Percentiles rank a stretch among this genome's conserved stretches.
These are phyloP conservation scores for Trogon surrucura DNA, from an alignment of 2,113 vertebrate genomes.

Conservation along the genomic window DNA sequence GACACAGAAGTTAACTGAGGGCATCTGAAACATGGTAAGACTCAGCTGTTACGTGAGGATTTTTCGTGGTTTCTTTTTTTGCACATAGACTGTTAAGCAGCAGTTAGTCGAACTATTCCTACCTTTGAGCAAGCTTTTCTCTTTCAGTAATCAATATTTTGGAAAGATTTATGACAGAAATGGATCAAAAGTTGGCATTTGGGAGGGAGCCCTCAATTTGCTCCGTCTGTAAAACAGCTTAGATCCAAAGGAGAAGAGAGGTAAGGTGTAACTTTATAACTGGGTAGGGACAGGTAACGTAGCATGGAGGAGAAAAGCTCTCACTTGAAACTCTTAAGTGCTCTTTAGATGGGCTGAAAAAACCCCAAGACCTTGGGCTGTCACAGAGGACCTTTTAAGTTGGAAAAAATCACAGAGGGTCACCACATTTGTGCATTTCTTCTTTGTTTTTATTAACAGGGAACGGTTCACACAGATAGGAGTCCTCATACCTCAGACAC, in stretches of 20 bases:
- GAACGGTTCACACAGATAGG: not conserved
- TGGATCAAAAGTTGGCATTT: not conserved
- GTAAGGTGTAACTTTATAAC: not conserved
- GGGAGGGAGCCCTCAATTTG: not conserved
- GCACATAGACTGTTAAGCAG: not conserved
- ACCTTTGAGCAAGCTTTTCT: not conserved
- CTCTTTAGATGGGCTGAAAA: not conserved
- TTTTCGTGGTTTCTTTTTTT: not conserved
- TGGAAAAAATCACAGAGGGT: not conserved
- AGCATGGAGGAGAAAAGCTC: not conserved
- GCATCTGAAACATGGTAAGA: not conserved
- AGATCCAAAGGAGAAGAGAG: not conserved
- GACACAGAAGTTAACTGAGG: fast-evolving
- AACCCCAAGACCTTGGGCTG: not conserved
- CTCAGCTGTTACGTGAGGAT: fast-evolving
- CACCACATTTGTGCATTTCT: not conserved
- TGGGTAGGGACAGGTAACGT: not conserved
- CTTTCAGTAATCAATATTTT: not conserved
- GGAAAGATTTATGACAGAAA: not conserved
- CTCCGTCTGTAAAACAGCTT: not conserved
- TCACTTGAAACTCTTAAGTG: not conserved
- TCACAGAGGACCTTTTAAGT: not conserved
- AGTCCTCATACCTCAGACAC: not conserved
- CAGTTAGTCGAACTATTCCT: not conserved
- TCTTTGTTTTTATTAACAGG: not conserved